Percentiles rank a stretch among this genome's conserved stretches.
These are phyloP conservation scores for Florisuga fusca DNA, from an alignment of 2,797 vertebrate species.

Conservation along the genomic window DNA sequence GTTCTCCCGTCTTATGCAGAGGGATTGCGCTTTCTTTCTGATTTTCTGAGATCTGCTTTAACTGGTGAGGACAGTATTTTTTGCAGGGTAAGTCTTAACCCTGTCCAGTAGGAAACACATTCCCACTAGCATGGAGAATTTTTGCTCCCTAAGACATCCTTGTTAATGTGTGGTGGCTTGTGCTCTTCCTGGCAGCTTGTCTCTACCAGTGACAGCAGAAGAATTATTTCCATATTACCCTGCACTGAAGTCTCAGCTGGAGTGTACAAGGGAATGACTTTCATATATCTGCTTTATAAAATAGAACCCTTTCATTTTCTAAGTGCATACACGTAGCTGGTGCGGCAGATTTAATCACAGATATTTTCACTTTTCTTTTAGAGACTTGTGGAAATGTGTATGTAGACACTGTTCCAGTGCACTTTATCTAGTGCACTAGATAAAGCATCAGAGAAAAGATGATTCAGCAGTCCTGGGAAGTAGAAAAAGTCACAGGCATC, in stretches of 20 bases:
- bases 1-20: not conserved
- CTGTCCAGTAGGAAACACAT: not conserved
- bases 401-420: not conserved
- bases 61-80: not conserved
- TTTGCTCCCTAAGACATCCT: not conserved
- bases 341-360: slow-evolving; percentile 22
- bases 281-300: slow-evolving; percentile 3
- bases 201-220: not conserved
- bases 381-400: not conserved
- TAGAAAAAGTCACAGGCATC: not conserved
- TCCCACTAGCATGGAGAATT: not conserved
- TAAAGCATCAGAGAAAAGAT: not conserved
- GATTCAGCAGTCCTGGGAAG: not conserved
- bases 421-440: not conserved
- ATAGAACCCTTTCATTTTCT: slow-evolving; percentile 3
- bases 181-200: not conserved
- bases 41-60: not conserved
- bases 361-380: slow-evolving; percentile 41
- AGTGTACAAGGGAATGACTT: not conserved
- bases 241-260: not conserved
- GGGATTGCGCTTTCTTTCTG: not conserved
- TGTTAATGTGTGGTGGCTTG: not conserved
- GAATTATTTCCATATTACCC: not conserved
- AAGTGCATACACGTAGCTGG: not conserved
- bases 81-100: not conserved